A percentile compares a stretch with the other conserved stretches of the same genome.
phyloP scores from a whole-genome alignment of 2,797 vertebrate genomes.

The Iguana delicatissima region DNA sequence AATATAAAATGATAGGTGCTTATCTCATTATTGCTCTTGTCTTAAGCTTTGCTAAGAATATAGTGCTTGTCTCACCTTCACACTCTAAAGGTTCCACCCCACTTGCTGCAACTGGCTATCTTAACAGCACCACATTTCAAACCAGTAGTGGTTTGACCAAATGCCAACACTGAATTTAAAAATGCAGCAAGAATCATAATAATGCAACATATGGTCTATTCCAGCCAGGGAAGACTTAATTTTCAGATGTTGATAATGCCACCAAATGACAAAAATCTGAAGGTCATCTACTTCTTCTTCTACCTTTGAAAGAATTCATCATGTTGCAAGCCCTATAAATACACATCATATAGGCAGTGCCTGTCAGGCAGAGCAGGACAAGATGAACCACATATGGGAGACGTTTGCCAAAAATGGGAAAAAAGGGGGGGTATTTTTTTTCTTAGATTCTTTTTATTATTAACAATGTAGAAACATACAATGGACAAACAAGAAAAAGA shows the following conservation, averaged over 20 bases:
- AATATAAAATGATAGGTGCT: not conserved
- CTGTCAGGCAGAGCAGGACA: not conserved
- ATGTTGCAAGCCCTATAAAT: not conserved
- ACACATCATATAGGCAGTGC: not conserved
- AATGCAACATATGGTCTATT: not conserved
- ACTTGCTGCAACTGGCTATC: not conserved
- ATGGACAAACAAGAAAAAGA: not conserved
- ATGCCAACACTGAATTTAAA: not conserved
- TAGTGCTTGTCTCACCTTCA: slow-evolving; percentile 21
- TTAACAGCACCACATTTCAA: not conserved
- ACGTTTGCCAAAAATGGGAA: not conserved
- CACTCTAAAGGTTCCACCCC: not conserved
- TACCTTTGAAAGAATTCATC: not conserved
- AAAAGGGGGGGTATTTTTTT: not conserved
- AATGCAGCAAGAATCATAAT: fast-evolving
- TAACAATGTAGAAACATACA: not conserved
- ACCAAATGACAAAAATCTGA: not conserved
- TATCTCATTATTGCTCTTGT: slow-evolving; percentile 38
- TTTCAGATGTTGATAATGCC: not conserved
- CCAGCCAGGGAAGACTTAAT: fast-evolving
- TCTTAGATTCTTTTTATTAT: no score
- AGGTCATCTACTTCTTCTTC: not conserved
- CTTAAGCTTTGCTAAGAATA: slow-evolving; percentile 38
- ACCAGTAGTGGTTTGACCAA: fast-evolving
- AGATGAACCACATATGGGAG: not conserved